Base-by-base conservation (phyloP, 37 sponge, comb jelly and placozoan genomes). In the Mnemiopsis leidyi region DNA sequence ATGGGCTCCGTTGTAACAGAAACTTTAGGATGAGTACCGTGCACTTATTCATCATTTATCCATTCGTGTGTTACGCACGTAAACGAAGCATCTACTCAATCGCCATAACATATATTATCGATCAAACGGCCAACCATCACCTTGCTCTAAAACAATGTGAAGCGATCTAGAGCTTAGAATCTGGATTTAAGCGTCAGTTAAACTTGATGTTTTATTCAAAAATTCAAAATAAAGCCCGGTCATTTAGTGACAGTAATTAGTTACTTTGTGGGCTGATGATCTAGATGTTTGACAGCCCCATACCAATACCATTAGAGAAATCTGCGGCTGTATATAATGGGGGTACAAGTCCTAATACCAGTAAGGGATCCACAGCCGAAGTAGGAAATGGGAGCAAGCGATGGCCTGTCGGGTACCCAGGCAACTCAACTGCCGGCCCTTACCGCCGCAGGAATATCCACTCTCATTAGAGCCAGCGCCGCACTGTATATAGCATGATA, bases 401-500 rank as follows among this genome's bases (percentile, higher is more conserved):
- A 48, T 48, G 61, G 13, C 61, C 61, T 13, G 13, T 13, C 13
- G 61, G 61, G 9, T 48, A 48, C 61, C 61, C 61, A 48, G 61
- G 61, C 61, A 48, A 48, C 61, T 48, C 5, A 48, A 13, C 61
- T 48, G 61, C 61, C 61, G 61, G 5, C 61, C 61, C 61, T 13
- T 48, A 48, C 61, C 61, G 61, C 61, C 9, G 61, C 61, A 48
- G 61, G 61, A 48, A 48, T 48, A 48, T 69, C 73, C 2, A 21
- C 23, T 69, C 29, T 69, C 24, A 21, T 69, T 25, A 69, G 73
- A 69, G 73, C 73, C 73, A 69, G 24, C 79, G 79, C 79, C 21
- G 35, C 61, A 48, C 61, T 48, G 61, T 48, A 77, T 26, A 16
- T 34, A 77, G 79, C 34, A 40, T 85, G 90, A 85, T 85, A 85